Conservation (phyloP, 2,113 vertebrate species). For the Onychostoma macrolepis region DNA sequence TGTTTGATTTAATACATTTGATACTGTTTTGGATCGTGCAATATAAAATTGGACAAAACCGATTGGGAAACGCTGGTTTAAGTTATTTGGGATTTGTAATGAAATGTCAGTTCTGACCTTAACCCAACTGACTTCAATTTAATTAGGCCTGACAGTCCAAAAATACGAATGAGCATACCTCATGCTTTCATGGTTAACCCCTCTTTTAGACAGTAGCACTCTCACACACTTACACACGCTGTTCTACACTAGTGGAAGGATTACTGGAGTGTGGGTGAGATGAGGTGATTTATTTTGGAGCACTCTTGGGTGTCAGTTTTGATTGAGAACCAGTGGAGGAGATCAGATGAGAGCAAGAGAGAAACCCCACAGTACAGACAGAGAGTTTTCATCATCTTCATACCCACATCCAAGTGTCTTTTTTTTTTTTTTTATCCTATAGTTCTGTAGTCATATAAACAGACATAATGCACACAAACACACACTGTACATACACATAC, state of each 20-base stretch:
- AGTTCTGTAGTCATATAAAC: neutral
- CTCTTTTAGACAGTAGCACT: neutral
- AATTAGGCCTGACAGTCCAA: neutral
- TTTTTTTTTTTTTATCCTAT: neutral
- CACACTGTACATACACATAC: neutral
- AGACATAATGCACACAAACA: no score
- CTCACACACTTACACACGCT: neutral
- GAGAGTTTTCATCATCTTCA: neutral
- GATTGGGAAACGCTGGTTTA: neutral
- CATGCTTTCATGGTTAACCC: neutral
- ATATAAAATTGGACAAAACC: neutral
- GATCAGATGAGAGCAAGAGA: slow-evolving; percentile 34
- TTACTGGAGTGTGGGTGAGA: slow-evolving; percentile 29
- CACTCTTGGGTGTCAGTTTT: slow-evolving; percentile 36
- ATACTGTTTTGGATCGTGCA: neutral
- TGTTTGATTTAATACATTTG: neutral
- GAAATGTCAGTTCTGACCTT: slow-evolving; percentile 3
- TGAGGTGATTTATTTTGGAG: slow-evolving; percentile 43
- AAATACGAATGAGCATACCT: neutral
- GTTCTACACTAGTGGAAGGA: slow-evolving; percentile 5
- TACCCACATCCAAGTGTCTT: neutral
- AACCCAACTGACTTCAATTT: neutral
- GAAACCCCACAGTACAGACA: neutral
- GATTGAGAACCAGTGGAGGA: slow-evolving; percentile 40
- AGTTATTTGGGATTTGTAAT: neutral